Evolutionary conservation across 2,888 invertebrate genomes (phyloP).

Genomic region (Mellilla xanthometata): DNA sequence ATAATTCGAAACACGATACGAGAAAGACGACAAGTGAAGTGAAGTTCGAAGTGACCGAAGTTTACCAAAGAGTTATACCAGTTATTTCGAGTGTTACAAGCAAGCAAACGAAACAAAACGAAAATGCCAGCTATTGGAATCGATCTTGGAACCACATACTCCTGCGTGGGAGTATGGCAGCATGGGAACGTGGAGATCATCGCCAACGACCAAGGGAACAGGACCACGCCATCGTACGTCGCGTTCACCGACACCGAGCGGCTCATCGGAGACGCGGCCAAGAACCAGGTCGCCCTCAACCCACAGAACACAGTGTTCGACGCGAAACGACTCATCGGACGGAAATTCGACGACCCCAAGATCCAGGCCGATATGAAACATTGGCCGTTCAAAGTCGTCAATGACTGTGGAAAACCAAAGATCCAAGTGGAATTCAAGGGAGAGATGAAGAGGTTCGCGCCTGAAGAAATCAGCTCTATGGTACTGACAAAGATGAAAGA

Average conservation of each 20-base stretch:
- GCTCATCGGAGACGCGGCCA: constrained; percentile 87
- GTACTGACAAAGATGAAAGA: constrained; percentile 92
- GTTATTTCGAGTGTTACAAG: constrained; percentile 1
- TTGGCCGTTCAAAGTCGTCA: constrained; percentile 91
- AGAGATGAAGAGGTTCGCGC: constrained; percentile 84
- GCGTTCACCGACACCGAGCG: constrained; percentile 88
- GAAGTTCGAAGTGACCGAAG: constrained; percentile 2
- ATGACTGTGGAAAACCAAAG: constrained; percentile 85
- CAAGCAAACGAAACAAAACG: constrained; percentile 2
- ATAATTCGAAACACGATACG: constrained; percentile 8
- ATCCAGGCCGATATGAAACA: constrained; percentile 91
- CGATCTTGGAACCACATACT: constrained; percentile 81
- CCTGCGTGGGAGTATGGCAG: constrained; percentile 78
- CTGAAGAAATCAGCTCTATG: constrained; percentile 89
- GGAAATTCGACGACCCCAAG: constrained; percentile 86
- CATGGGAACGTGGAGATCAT: constrained; percentile 90
- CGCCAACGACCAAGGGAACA: constrained; percentile 86
- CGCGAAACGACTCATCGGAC: constrained; percentile 91
- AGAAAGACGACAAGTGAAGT: constrained; percentile 2
- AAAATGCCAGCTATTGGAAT: constrained; percentile 81
- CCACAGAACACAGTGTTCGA: constrained; percentile 89
- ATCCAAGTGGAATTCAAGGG: constrained; percentile 86
- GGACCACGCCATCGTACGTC: constrained; percentile 89
- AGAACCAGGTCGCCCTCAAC: constrained; percentile 88
- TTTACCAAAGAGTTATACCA: constrained; percentile 1